Base-by-base conservation (phyloP, 2,888 invertebrate species). In the Pteria penguin region DNA sequence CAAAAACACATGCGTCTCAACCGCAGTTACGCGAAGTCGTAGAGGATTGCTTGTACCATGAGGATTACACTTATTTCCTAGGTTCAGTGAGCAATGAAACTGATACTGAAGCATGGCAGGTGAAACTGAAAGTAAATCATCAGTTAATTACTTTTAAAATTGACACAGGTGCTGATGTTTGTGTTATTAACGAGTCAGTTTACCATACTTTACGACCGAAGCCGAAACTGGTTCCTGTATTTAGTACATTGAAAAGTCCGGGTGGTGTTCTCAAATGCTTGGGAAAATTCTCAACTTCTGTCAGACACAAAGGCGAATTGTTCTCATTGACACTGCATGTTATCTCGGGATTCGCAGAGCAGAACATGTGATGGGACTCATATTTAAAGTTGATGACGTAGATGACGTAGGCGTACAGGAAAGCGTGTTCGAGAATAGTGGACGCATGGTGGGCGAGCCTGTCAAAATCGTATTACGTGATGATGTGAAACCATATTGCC, bases 1-100 rank as follows among this genome's bases (percentile, higher is more conserved):
- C 26, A 22, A 26, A 63, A 14, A 57, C n/a, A n/a, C n/a, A n/a
- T n/a, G n/a, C n/a, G n/a, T n/a, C n/a, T n/a, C n/a, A n/a, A n/a
- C n/a, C n/a, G n/a, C n/a, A n/a, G n/a, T n/a, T n/a, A n/a, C n/a
- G n/a, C n/a, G n/a, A n/a, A n/a, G n/a, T n/a, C n/a, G n/a, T n/a
- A n/a, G n/a, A n/a, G n/a, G n/a, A n/a, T n/a, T n/a, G n/a, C n/a
- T n/a, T n/a, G n/a, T n/a, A n/a, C n/a, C n/a, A n/a, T n/a, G n/a
- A n/a, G n/a, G n/a, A n/a, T n/a, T 14, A 26, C 22, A 66, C 63
- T 58, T 65, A 33, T 22, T 73, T 73, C 24, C 73, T 73, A 3
- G 73, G 67, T 27, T 73, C 67, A 26, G 52, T 73, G 18, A 18
- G 4, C 27, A 45, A 22, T 55, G 24, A 4, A 14, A 45, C 26